phyloP scores from a whole-genome alignment of 2,888 invertebrate genomes.

The Elaeidobius kamerunicus region DNA sequence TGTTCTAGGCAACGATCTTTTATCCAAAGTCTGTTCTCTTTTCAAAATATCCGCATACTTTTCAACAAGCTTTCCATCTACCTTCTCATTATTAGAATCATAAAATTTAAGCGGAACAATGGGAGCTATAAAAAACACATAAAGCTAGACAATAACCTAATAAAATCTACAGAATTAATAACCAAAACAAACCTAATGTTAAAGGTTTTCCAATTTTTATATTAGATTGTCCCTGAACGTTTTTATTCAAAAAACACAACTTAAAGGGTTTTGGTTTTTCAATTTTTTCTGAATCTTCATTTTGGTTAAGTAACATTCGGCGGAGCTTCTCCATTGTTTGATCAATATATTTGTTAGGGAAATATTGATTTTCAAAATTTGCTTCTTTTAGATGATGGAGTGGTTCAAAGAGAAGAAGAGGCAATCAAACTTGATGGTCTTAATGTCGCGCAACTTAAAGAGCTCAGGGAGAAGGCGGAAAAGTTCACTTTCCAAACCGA shows the following conservation, averaged over 20 bases:
- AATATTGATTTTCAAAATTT: no score
- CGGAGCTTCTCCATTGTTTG: slow-evolving; percentile 35
- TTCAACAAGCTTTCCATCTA: slow-evolving; percentile 35
- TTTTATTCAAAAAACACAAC: slow-evolving; percentile 42
- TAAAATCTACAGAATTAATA: slow-evolving; percentile 4
- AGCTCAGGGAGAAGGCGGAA: slow-evolving; percentile 84
- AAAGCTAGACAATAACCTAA: neutral
- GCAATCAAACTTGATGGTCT: slow-evolving; percentile 94
- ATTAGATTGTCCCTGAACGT: slow-evolving; percentile 38
- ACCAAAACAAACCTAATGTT: slow-evolving; percentile 35
- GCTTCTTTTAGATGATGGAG: slow-evolving; percentile 87
- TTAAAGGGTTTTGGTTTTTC: slow-evolving; percentile 42
- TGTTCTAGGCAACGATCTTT: slow-evolving; percentile 42
- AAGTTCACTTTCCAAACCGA: slow-evolving; percentile 95
- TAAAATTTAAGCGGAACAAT: slow-evolving; percentile 46
- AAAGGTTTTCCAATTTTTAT: slow-evolving; percentile 38
- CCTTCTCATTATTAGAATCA: slow-evolving; percentile 32
- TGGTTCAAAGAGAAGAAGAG: slow-evolving; percentile 89
- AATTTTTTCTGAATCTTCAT: slow-evolving; percentile 22
- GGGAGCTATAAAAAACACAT: slow-evolving; percentile 36
- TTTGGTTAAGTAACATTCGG: no score
- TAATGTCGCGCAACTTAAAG: slow-evolving; percentile 90
- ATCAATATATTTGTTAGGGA: slow-evolving; percentile 37
- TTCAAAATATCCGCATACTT: slow-evolving; percentile 41
- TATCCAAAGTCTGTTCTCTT: slow-evolving; percentile 41